Percentiles rank a stretch among this genome's conserved stretches.
phyloP scores from a whole-genome alignment of 1,140 invertebrate species.

The Pentalonia nigronervosa region DNA sequence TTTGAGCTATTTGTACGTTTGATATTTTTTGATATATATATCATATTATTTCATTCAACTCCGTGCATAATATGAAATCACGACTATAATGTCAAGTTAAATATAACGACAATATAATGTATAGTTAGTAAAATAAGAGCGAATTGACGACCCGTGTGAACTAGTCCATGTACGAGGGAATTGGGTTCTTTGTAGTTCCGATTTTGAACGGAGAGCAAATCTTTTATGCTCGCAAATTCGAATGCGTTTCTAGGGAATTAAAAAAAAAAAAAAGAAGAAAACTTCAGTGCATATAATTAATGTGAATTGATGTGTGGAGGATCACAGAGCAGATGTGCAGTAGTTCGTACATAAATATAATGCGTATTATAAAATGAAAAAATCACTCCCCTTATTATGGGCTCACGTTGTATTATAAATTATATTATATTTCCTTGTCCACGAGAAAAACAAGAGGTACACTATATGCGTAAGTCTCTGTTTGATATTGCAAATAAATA shows the following conservation, averaged over 20 bases:
- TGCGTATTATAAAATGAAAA: neutral
- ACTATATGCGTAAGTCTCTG: neutral
- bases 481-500: neutral
- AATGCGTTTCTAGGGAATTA: neutral
- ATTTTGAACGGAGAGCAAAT: neutral
- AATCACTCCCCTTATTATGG: neutral
- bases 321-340: slow-evolving; percentile 16
- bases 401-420: neutral
- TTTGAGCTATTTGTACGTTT: neutral
- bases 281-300: neutral
- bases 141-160: neutral
- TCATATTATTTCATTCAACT: neutral
- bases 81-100: neutral
- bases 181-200: neutral
- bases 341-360: neutral
- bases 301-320: neutral
- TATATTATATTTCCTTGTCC: neutral
- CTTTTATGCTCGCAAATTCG: neutral
- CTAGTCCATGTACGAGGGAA: neutral
- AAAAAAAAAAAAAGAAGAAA: neutral
- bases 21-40: neutral
- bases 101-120: neutral
- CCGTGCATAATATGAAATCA: neutral
- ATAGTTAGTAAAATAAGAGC: neutral
- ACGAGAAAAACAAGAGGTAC: neutral